Evolutionary conservation across 2,797 vertebrate species (phyloP).

Genomic region (Helostoma temminkii): DNA sequence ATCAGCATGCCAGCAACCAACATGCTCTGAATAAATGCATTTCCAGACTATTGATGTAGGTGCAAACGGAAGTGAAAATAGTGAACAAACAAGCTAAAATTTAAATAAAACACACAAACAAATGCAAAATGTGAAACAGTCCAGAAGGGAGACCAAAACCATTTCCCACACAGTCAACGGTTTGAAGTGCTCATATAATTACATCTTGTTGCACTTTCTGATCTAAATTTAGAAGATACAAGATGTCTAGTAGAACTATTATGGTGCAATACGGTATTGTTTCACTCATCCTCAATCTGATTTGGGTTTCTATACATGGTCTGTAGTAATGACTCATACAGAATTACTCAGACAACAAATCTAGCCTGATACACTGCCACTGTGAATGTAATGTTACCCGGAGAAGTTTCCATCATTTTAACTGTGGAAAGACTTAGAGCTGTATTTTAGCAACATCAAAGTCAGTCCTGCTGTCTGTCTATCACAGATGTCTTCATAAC

Average conservation of each 20-base stretch:
- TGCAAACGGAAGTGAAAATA: background rate
- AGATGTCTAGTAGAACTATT: slow-evolving; percentile 1
- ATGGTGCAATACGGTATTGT: slow-evolving; percentile 15
- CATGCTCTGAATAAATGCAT: background rate
- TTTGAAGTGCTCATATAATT: too few species aligned
- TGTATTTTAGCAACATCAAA: slow-evolving; percentile 70
- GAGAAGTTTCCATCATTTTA: slow-evolving; percentile 64
- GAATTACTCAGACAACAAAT: slow-evolving; percentile 43
- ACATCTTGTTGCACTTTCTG: too few species aligned
- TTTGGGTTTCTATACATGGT: background rate
- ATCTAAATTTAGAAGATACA: too few species aligned
- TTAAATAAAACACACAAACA: too few species aligned
- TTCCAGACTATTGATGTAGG: background rate
- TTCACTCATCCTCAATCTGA: slow-evolving; percentile 18
- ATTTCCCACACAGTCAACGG: too few species aligned
- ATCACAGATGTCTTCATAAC: slow-evolving; percentile 52
- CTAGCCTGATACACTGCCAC: slow-evolving; percentile 55
- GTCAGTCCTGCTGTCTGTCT: slow-evolving; percentile 43
- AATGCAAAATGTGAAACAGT: background rate
- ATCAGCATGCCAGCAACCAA: too few species aligned
- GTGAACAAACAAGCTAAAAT: background rate
- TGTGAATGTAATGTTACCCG: slow-evolving; percentile 65
- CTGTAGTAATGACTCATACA: slow-evolving; percentile 15
- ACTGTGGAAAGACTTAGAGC: slow-evolving; percentile 39
- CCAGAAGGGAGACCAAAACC: too few species aligned